Evolutionary conservation across 1,140 invertebrate species (phyloP), one percentile per base, ranked within the genome.

Genomic region (Nylanderia fulva): DNA sequence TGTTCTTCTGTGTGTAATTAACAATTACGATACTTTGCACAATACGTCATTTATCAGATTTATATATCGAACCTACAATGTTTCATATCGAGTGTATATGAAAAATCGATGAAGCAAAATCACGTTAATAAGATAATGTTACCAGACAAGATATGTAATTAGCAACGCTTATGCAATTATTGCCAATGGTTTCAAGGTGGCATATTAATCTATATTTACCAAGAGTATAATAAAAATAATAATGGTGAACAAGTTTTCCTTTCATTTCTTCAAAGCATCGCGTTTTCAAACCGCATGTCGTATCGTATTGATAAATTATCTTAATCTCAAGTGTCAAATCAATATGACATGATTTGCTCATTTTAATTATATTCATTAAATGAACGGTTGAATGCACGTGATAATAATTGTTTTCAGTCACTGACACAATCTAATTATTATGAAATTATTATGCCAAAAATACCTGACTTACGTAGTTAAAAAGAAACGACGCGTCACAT

Each of bases 211-310:
- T 61, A 45, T 45, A 52, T 39, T 63, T 76, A 76, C 39, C 75
- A 8, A 9, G 29, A 21, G n/a, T 18, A 61, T 13, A 33, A 36
- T 36, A 56, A n/a, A n/a, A n/a, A 39, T 56, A 36, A 56, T 54
- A 72, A 72, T 48, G 48, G 15, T 54, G 2, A 56, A 11, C 71
- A 48, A 75, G 21, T 61, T 64, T 24, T 36, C n/a, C 27, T 33
- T 61, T 61, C 75, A 7, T 52, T 45, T 45, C 56, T 85, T 63
- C 48, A 48, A 42, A 13, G 60, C 8, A 86, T 83, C 42, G 76
- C 48, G 60, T 77, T 85, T 71, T 69, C n/a, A 39, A 74, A 39
- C 27, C 27, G 63, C 45, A 18, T 3, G 18, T 27, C 21, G 18
- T 9, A 13, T n/a, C 27, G 48, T 33, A 33, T 33, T 33, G 29